Conservation (phyloP, 2,113 vertebrate genomes). For the Gorsachius goisagi region DNA sequence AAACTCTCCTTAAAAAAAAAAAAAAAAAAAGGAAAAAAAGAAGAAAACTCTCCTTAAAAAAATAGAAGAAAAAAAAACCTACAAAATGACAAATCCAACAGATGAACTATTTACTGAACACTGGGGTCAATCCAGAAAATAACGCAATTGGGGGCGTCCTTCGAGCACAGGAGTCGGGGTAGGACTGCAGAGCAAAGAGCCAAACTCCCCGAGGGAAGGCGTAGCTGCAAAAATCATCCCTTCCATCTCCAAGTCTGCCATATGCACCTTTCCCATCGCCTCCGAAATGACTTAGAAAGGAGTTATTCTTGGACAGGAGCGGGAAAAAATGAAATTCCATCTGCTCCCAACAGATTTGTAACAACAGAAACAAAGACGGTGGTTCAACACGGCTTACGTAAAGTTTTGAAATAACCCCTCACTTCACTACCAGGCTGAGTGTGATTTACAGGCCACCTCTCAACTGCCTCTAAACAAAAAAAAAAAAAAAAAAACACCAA, state of each 20-base stretch:
- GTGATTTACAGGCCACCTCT: neutral
- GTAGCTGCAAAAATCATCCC: neutral
- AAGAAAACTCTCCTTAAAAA: neutral
- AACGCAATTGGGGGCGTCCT: rapidly evolving
- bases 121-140: neutral
- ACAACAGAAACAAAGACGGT: neutral
- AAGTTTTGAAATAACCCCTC: neutral
- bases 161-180: rapidly evolving
- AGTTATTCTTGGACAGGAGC: neutral
- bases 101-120: rapidly evolving
- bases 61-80: too few species aligned
- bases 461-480: neutral
- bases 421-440: neutral
- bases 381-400: neutral
- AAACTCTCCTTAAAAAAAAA: neutral
- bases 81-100: neutral
- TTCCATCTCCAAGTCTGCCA: neutral
- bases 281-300: neutral
- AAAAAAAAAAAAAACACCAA: neutral
- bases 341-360: conserved; percentile 23
- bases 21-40: neutral
- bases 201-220: neutral
- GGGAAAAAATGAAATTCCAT: conserved; percentile 7
- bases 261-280: neutral
- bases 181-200: neutral